Percentiles rank a stretch among this genome's conserved stretches.
Evolutionary conservation across 2,113 vertebrate species (phyloP).

Genomic region (Phasianus colchicus): DNA sequence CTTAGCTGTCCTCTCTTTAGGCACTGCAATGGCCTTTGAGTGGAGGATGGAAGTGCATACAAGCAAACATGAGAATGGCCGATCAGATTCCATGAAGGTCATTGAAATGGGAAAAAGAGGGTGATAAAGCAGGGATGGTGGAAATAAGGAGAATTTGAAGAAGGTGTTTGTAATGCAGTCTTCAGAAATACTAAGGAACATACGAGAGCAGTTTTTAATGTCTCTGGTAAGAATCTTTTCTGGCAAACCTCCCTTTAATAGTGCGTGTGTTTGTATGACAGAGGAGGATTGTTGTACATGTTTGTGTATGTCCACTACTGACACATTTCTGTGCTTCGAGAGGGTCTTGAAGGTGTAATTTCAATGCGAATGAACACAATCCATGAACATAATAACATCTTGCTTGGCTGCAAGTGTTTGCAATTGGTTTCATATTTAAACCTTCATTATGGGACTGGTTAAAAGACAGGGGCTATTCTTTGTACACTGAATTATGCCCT

Average conservation of each 20-base stretch:
- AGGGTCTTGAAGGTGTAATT: constrained; percentile 36
- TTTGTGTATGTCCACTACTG: not conserved
- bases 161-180: not conserved
- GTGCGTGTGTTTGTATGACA: not conserved
- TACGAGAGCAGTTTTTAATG: not conserved
- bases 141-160: not conserved
- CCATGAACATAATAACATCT: not conserved
- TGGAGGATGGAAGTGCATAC: not conserved
- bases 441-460: constrained; percentile 9
- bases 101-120: not conserved
- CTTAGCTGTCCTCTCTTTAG: not conserved
- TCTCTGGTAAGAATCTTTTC: not conserved
- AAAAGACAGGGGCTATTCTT: constrained; percentile 16
- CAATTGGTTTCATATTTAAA: constrained; percentile 54
- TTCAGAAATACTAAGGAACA: not conserved
- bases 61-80: not conserved
- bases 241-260: not conserved
- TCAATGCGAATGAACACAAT: constrained; percentile 34
- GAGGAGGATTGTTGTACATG: not conserved
- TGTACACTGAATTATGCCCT: not conserved
- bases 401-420: constrained; percentile 53
- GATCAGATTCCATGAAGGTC: not conserved
- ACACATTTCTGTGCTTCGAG: not conserved
- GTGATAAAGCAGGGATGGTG: not conserved
- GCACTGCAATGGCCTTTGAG: not conserved